Conservation (phyloP, 2,113 vertebrate genomes). For the Passer domesticus region DNA sequence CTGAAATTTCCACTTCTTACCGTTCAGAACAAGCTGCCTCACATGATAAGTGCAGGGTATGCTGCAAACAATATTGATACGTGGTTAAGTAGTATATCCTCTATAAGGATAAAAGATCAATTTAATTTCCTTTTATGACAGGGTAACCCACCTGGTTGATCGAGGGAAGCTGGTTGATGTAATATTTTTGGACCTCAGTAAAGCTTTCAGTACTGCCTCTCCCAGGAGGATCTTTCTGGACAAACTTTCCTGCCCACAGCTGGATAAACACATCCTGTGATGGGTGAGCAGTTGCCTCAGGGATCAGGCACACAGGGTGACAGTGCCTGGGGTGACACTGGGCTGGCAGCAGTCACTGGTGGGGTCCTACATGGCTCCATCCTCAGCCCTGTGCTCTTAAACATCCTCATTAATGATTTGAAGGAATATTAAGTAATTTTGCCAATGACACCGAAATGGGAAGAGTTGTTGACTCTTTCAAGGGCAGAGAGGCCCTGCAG, state of each 20-base stretch:
- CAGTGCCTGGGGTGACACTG: not conserved
- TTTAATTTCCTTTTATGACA: not conserved
- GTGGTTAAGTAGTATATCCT: not conserved
- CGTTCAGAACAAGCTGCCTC: not conserved
- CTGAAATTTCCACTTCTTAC: not conserved
- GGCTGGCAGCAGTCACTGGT: not conserved
- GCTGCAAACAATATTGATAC: not conserved
- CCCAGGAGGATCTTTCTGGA: not conserved
- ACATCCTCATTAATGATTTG: not conserved
- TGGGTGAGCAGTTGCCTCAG: not conserved
- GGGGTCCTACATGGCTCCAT: not conserved
- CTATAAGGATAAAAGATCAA: not conserved
- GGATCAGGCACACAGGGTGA: not conserved
- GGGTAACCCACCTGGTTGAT: not conserved
- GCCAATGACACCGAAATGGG: not conserved
- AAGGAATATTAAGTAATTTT: not conserved
- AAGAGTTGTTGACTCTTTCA: not conserved
- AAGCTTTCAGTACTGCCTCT: not conserved
- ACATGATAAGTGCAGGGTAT: accelerated
- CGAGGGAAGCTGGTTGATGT: not conserved
- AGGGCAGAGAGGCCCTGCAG: not conserved
- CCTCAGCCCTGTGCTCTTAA: not conserved
- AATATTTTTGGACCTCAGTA: not conserved
- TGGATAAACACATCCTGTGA: not conserved
- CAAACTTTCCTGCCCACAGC: not conserved